These are phyloP conservation scores for Solen grandis DNA, from an alignment of 1,140 invertebrate species.

Conservation along the genomic window DNA sequence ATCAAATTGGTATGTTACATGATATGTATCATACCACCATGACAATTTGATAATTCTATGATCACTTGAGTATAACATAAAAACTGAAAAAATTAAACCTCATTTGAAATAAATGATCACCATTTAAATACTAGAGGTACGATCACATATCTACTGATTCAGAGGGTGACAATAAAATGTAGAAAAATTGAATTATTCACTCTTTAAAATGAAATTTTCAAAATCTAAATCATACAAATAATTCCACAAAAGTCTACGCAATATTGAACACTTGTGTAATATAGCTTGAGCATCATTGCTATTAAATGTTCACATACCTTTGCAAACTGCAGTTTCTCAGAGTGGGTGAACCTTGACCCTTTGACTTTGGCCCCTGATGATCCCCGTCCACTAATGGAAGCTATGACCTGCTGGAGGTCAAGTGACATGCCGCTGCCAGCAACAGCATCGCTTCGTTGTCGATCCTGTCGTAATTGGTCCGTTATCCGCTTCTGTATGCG, in stretches of 20 bases:
- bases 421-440: slow-evolving; percentile 48
- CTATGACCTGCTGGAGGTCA: slow-evolving; percentile 74
- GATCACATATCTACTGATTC: too few species aligned
- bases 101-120: not conserved
- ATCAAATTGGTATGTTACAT: not conserved
- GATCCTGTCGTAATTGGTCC: slow-evolving; percentile 73
- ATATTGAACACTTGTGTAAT: too few species aligned
- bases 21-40: not conserved
- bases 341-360: slow-evolving; percentile 80
- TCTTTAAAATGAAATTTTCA: too few species aligned
- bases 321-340: slow-evolving; percentile 81
- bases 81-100: not conserved
- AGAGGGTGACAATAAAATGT: too few species aligned
- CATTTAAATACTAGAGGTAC: too few species aligned
- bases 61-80: not conserved
- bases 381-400: slow-evolving; percentile 65
- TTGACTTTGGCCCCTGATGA: slow-evolving; percentile 67
- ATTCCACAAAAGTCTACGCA: too few species aligned
- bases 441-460: slow-evolving; percentile 63
- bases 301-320: too few species aligned
- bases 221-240: too few species aligned
- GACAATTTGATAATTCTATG: not conserved
- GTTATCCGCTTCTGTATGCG: slow-evolving; percentile 70
- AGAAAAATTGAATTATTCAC: too few species aligned
- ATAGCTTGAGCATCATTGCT: too few species aligned